Base-by-base conservation (phyloP, 2,888 invertebrate species). In the Caenorhabditis afra region DNA sequence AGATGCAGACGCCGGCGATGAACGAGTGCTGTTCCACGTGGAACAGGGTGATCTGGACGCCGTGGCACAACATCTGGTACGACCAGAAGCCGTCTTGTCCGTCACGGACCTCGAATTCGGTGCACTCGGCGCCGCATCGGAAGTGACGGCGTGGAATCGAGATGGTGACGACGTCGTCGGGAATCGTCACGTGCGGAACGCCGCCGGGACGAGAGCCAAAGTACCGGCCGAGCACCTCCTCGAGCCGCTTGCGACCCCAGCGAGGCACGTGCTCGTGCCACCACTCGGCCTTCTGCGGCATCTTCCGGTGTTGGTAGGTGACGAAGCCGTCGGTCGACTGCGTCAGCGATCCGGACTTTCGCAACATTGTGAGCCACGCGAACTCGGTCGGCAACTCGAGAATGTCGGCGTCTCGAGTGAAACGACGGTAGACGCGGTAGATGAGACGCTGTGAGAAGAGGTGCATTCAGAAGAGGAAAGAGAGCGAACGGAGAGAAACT, bases 111-210 rank as follows among this genome's bases (percentile, higher is more conserved):
- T 47, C 66, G n/a, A 66, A 66, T 11, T 55, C 29, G 7, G 47
- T 47, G 7, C 22, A 55, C 12, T 66, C 66, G 16, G 23, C 45
- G 16, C n/a, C 12, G 11, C 53, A 53, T n/a, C 47, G n/a, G 39
- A 66, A 66, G 18, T 55, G 44, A 10, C 45, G 44, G n/a, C 37
- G 12, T 35, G 66, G 66, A 37, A 66, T 66, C 37, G 66, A 53
- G 37, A 66, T 45, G 3, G 66, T 47, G n/a, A 57, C 14, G 2
- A 66, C 55, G 3, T 57, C 66, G 16, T 29, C 44, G 20, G 65
- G 65, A 12, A 55, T 29, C 47, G 7, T 47, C 1, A 52, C 41
- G n/a, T 44, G 16, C 16, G 52, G 52, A 4, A 20, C 16, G 39
- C 52, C 39, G 44, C 59, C 59, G 16, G 29, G 23, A n/a, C 50